Conservation (phyloP, 2,888 invertebrate species). For the Andrena dorsata region DNA sequence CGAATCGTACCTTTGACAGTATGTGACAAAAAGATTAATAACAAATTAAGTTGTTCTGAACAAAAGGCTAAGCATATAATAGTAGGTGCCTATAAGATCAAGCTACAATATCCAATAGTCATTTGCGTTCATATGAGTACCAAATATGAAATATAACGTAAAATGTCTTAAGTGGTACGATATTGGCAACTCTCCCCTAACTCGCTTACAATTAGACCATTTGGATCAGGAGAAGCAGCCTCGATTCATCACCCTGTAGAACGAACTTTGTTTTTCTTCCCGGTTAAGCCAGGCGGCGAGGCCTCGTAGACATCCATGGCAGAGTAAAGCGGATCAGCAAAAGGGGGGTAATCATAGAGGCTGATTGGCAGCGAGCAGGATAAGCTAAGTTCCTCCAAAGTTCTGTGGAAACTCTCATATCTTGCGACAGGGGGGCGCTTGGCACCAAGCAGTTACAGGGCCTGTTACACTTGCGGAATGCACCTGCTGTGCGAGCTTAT, state of each 20-base stretch:
- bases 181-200: too few relatives aligned
- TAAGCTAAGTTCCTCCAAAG: conserved; percentile 70
- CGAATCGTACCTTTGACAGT: too few relatives aligned
- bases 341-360: conserved; percentile 53
- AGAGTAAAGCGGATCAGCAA: conserved; percentile 17
- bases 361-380: conserved; percentile 72
- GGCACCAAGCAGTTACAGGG: conserved; percentile 35
- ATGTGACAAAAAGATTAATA: too few relatives aligned
- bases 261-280: conserved; percentile 18
- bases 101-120: too few relatives aligned
- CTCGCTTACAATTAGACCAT: conserved; percentile 4
- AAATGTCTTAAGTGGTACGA: too few relatives aligned
- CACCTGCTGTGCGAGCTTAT: conserved; percentile 24
- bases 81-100: too few relatives aligned
- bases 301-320: conserved; percentile 6
- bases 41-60: too few relatives aligned
- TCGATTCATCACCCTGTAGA: conserved; percentile 23
- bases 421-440: conserved; percentile 68
- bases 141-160: too few relatives aligned
- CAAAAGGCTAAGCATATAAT: too few relatives aligned
- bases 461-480: conserved; percentile 25
- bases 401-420: conserved; percentile 71
- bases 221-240: conserved; percentile 36
- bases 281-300: not conserved
- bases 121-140: too few relatives aligned